A percentile compares a stretch with the other conserved stretches of the same genome.
phyloP scores from a whole-genome alignment of 1,140 invertebrate genomes.

The Drosophila elegans region DNA sequence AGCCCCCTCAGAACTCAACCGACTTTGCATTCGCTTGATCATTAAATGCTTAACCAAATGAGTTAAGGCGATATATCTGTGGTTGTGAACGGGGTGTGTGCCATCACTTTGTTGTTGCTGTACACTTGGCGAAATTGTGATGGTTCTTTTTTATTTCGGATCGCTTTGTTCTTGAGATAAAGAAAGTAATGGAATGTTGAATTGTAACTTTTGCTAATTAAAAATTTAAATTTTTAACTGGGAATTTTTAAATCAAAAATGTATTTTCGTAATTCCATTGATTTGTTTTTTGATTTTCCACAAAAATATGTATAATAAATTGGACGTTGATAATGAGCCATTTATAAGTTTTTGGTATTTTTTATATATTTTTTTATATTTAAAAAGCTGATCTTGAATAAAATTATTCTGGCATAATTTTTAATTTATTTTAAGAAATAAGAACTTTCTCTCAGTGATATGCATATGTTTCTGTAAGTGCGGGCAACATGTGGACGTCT shows the following conservation, averaged over 20 bases:
- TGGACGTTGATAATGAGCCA: too few species aligned
- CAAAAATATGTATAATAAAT: too few species aligned
- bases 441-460: constrained; percentile 9
- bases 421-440: neutral
- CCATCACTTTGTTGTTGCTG: constrained; percentile 9
- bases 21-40: constrained; percentile 27
- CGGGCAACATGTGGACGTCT: constrained; percentile 39
- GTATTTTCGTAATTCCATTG: too few species aligned
- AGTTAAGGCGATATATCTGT: constrained; percentile 32
- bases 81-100: constrained; percentile 46
- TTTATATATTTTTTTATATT: too few species aligned
- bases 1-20: constrained; percentile 12
- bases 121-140: constrained; percentile 8
- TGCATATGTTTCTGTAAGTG: constrained; percentile 5
- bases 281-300: too few species aligned
- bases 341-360: too few species aligned
- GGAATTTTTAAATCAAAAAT: too few species aligned
- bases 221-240: too few species aligned
- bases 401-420: neutral
- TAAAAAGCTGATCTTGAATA: too few species aligned
- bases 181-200: neutral
- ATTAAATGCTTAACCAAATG: constrained; percentile 63
- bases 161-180: too few species aligned
- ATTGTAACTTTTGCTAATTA: too few species aligned
- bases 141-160: neutral